Conservation (phyloP, 2,797 vertebrate genomes). For the Calcarius lapponicus region DNA sequence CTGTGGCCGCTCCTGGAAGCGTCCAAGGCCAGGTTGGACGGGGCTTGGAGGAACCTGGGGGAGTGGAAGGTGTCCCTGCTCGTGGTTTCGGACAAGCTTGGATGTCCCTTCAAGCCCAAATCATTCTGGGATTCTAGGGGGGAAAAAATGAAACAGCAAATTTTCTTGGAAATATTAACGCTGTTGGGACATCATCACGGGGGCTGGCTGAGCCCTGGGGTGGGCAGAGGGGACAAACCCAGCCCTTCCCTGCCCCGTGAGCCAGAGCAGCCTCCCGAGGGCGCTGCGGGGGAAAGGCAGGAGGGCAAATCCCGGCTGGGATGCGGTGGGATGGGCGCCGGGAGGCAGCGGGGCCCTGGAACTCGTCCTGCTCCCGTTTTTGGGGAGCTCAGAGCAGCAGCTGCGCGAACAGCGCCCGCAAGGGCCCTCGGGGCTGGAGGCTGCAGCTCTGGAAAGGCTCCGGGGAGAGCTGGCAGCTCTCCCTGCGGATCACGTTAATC, state of each 20-base stretch:
- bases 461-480: background rate
- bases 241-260: background rate
- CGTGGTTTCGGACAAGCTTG: background rate
- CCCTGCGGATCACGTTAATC: background rate
- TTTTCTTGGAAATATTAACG: background rate
- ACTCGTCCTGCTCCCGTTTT: too few species aligned
- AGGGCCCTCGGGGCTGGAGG: background rate
- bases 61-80: accelerated
- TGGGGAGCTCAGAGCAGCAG: background rate
- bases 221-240: accelerated
- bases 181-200: background rate
- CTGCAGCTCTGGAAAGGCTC: background rate
- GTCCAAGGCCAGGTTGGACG: accelerated
- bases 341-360: background rate
- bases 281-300: accelerated
- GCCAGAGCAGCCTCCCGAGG: background rate
- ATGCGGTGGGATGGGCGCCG: background rate
- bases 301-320: background rate
- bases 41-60: background rate
- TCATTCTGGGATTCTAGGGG: too few species aligned
- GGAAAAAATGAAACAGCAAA: accelerated
- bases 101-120: background rate
- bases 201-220: background rate
- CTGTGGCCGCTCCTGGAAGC: background rate
- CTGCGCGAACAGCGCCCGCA: accelerated